Conservation (phyloP, 1,140 invertebrate species). For the Harlomillsia oculata region DNA sequence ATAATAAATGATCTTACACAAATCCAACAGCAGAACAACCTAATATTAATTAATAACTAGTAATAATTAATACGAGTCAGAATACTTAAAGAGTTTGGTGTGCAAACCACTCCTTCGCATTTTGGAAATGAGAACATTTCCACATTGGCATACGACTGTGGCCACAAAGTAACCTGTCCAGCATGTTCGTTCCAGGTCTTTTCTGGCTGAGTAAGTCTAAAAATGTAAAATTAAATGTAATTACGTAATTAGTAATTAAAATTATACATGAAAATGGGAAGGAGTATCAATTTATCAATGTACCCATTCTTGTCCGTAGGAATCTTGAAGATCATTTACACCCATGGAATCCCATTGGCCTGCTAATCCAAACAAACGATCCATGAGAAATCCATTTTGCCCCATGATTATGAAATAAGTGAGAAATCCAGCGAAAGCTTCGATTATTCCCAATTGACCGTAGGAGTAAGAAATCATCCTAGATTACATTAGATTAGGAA, state of each 20-base stretch:
- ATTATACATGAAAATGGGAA: constrained; percentile 38
- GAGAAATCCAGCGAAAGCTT: constrained; percentile 43
- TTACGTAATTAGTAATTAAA: constrained; percentile 38
- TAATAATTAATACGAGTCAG: not conserved
- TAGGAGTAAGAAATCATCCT: constrained; percentile 37
- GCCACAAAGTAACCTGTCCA: constrained; percentile 45
- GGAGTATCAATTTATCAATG: constrained; percentile 47
- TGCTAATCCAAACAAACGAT: constrained; percentile 43
- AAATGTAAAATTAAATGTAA: constrained; percentile 38
- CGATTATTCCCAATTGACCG: constrained; percentile 44
- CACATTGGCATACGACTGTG: constrained; percentile 31
- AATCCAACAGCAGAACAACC: no score
- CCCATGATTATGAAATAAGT: constrained; percentile 51
- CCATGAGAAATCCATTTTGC: constrained; percentile 49
- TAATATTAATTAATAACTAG: not conserved
- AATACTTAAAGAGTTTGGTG: constrained; percentile 32
- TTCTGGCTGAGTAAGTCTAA: constrained; percentile 49
- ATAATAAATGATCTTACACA: constrained; percentile 1
- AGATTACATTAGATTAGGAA: not conserved
- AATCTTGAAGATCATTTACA: constrained; percentile 47
- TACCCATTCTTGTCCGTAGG: constrained; percentile 53
- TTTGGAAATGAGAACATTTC: constrained; percentile 33
- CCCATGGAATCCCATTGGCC: constrained; percentile 46
- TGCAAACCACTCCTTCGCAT: constrained; percentile 20
- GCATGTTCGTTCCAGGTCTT: constrained; percentile 51